A percentile compares a stretch with the other conserved stretches of the same genome.
Conservation (phyloP, 2,797 vertebrate species). For the Phataginus tetradactyla region DNA sequence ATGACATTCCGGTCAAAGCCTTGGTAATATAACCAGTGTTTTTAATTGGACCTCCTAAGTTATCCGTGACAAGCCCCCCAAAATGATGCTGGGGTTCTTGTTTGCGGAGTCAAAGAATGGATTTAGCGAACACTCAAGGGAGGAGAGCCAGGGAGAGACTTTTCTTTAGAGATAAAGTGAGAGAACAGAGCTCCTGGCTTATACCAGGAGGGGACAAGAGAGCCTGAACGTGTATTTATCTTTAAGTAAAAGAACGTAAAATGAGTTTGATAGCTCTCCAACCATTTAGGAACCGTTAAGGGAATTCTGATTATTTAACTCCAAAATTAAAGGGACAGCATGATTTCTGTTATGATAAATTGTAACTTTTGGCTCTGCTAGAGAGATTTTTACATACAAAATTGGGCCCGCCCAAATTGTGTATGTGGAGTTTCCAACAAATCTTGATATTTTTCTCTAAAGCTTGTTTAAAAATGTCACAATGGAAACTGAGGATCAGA, state of each 20-base stretch:
- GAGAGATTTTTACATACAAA: neutral
- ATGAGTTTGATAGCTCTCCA: neutral
- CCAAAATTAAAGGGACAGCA: neutral
- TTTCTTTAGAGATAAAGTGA: too few relatives aligned
- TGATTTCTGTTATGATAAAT: neutral
- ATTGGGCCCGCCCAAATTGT: neutral
- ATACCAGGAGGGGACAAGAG: too few relatives aligned
- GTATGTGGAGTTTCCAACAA: neutral
- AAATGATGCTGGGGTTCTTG: too few relatives aligned
- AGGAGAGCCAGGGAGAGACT: too few relatives aligned
- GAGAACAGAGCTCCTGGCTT: too few relatives aligned
- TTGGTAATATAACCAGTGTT: too few relatives aligned
- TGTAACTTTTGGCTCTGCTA: neutral
- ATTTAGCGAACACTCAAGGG: too few relatives aligned
- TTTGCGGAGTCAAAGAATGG: too few relatives aligned
- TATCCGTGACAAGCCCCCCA: too few relatives aligned
- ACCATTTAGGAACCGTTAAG: neutral
- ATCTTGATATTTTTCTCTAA: neutral
- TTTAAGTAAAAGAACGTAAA: slow-evolving; percentile 20
- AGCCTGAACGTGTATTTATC: neutral
- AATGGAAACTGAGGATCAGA: neutral
- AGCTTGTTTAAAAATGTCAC: slow-evolving; percentile 12
- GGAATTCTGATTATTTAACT: slow-evolving; percentile 31
- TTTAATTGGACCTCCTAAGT: too few relatives aligned
- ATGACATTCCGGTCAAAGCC: too few relatives aligned